Conservation (phyloP, 1,140 invertebrate species). For the Hypothenemus hampei region DNA sequence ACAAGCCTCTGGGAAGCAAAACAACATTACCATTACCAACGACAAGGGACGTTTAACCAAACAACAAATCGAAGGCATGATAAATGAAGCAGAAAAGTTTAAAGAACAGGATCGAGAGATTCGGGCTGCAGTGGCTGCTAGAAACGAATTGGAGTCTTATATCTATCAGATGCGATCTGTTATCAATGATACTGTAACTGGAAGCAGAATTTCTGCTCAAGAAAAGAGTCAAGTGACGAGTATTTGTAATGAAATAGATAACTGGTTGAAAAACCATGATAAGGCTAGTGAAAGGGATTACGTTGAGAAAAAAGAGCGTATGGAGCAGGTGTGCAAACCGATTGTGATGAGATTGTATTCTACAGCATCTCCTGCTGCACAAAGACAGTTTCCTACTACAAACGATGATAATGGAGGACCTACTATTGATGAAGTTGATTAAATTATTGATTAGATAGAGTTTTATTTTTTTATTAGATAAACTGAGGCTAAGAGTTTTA, state of each 20-base stretch:
- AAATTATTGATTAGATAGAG: neutral
- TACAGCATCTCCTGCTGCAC: slow-evolving; percentile 13
- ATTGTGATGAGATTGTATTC: slow-evolving; percentile 50
- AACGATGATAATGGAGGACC: slow-evolving; percentile 52
- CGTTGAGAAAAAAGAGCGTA: slow-evolving; percentile 53
- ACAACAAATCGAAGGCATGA: slow-evolving; percentile 53
- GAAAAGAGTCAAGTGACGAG: slow-evolving; percentile 45
- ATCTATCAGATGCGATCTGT: slow-evolving; percentile 64
- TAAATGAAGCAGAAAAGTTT: slow-evolving; percentile 56
- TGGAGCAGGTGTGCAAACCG: slow-evolving; percentile 49
- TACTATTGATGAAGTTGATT: slow-evolving; percentile 65
- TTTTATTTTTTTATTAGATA: neutral
- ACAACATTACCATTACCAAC: slow-evolving; percentile 50
- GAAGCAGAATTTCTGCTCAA: slow-evolving; percentile 39
- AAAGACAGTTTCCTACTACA: slow-evolving; percentile 46
- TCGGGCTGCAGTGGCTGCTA: slow-evolving; percentile 53
- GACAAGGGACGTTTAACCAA: slow-evolving; percentile 45
- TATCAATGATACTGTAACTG: slow-evolving; percentile 44
- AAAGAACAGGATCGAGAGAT: slow-evolving; percentile 51
- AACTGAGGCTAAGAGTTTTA: no score
- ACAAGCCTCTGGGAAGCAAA: slow-evolving; percentile 47
- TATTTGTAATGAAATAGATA: slow-evolving; percentile 51
- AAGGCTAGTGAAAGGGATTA: slow-evolving; percentile 56
- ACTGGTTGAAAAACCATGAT: slow-evolving; percentile 64
- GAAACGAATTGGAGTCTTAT: slow-evolving; percentile 68